Conservation (phyloP, 2,888 invertebrate genomes). For the Oegoconia quadripuncta region DNA sequence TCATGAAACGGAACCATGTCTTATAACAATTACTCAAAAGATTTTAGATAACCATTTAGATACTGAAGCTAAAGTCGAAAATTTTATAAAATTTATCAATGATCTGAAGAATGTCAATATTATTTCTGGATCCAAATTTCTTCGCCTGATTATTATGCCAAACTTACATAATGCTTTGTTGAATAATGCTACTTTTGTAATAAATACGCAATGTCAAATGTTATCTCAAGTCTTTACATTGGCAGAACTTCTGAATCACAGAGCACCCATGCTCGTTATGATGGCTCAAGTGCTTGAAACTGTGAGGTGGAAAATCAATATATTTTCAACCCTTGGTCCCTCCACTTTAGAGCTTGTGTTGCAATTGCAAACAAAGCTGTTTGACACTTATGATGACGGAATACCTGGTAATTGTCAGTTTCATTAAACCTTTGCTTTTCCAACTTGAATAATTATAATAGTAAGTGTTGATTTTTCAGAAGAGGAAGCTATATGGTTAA, state of each 20-base stretch:
- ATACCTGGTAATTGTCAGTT: slow-evolving; percentile 46
- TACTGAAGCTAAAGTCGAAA: slow-evolving; percentile 38
- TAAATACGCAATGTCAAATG: slow-evolving; percentile 46
- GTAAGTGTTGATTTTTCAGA: slow-evolving; percentile 50
- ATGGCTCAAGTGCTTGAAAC: slow-evolving; percentile 56
- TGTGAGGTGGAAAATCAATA: slow-evolving; percentile 54
- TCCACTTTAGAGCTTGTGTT: slow-evolving; percentile 44
- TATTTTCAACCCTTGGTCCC: slow-evolving; percentile 41
- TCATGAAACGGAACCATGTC: slow-evolving; percentile 51
- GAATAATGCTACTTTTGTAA: no score
- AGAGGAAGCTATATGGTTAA: slow-evolving; percentile 59
- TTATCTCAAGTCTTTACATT: slow-evolving; percentile 40
- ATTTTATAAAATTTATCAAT: slow-evolving; percentile 49
- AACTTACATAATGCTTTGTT: slow-evolving; percentile 51
- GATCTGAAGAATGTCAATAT: slow-evolving; percentile 42
- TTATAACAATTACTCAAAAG: slow-evolving; percentile 42
- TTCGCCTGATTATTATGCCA: slow-evolving; percentile 60
- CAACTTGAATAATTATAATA: no score
- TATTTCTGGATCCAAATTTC: slow-evolving; percentile 44
- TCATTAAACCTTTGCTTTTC: slow-evolving; percentile 1
- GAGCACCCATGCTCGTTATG: slow-evolving; percentile 64
- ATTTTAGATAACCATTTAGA: slow-evolving; percentile 36
- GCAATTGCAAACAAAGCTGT: slow-evolving; percentile 42
- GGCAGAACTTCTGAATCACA: slow-evolving; percentile 47
- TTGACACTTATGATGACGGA: slow-evolving; percentile 39